phyloP scores from a whole-genome alignment of 1,140 invertebrate genomes.

The Aricia agestis region DNA sequence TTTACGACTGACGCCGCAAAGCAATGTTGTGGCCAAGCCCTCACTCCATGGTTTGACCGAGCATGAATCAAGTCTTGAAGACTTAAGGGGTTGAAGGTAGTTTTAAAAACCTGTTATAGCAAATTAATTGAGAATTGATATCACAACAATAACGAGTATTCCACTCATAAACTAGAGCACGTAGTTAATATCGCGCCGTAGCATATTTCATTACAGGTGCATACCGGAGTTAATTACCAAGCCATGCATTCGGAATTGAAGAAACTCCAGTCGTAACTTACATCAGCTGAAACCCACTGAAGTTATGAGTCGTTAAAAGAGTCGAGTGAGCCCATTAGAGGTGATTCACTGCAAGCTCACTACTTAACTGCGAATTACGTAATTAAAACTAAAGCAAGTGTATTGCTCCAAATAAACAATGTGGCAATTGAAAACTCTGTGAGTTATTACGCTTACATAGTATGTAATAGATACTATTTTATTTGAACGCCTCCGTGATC shows the following conservation, averaged over 20 bases:
- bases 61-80: no score
- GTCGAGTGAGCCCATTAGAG: constrained; percentile 5
- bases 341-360: constrained; percentile 6
- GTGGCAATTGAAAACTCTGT: neutral
- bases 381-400: constrained; percentile 7
- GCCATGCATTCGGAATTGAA: neutral
- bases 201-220: neutral
- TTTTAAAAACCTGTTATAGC: no score
- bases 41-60: no score
- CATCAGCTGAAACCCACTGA: neutral
- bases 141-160: neutral
- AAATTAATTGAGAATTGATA: no score
- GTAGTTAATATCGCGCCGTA: neutral
- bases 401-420: neutral
- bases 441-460: neutral
- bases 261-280: neutral
- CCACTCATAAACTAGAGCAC: neutral
- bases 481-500: no score
- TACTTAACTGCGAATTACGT: neutral
- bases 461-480: no score
- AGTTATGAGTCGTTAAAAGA: constrained; percentile 8
- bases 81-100: no score
- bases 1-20: no score
- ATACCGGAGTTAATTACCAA: neutral
- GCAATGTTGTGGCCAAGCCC: no score